Conservation (phyloP, 2,113 vertebrate species). For the Dicaeum eximium region DNA sequence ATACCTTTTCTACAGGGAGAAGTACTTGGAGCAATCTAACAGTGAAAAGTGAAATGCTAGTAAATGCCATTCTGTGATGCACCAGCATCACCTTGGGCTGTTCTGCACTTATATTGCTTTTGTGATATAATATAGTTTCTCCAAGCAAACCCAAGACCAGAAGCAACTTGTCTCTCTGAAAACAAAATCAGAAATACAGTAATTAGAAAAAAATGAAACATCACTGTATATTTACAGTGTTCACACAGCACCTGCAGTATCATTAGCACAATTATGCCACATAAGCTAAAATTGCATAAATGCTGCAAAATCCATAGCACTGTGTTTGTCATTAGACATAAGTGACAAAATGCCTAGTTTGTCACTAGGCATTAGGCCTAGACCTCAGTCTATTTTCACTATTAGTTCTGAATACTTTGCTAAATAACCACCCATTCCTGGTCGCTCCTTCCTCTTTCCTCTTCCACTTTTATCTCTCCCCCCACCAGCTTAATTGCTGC, state of each 20-base stretch:
- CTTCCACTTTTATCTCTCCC: neutral
- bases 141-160: conserved; percentile 80
- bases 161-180: conserved; percentile 85
- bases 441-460: neutral
- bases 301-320: neutral
- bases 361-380: neutral
- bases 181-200: neutral
- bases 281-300: neutral
- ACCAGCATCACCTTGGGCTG: conserved; percentile 66
- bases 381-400: neutral
- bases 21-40: conserved; percentile 86
- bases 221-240: neutral
- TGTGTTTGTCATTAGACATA: neutral
- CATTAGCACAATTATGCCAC: neutral
- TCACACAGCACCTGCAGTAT: neutral
- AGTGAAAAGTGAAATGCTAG: conserved; percentile 79
- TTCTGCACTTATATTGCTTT: conserved; percentile 70
- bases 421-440: neutral
- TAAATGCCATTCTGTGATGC: conserved; percentile 86
- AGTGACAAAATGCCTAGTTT: no score
- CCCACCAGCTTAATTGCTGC: neutral
- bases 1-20: conserved; percentile 93
- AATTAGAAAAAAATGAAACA: neutral
- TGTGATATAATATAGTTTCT: conserved; percentile 82
- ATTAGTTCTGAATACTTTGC: neutral